phyloP scores from a whole-genome alignment of 2,888 invertebrate genomes.

The Pharmacophagus antenor region DNA sequence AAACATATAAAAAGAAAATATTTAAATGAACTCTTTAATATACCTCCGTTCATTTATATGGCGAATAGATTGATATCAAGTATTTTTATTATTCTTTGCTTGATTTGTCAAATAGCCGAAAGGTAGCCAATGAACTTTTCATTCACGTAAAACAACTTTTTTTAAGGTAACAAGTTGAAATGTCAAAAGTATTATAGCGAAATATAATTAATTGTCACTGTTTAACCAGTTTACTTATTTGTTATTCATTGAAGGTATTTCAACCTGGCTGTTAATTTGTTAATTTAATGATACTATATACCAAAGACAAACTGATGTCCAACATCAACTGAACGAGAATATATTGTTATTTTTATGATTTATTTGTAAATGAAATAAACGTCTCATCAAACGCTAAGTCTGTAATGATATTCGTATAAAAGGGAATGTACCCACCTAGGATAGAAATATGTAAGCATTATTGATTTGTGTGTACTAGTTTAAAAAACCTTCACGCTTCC shows the following conservation, averaged over 20 bases:
- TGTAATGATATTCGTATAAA: background rate
- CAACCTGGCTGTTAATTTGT: slow-evolving; percentile 16
- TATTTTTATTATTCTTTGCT: background rate
- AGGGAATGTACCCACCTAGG: background rate
- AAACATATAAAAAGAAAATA: background rate
- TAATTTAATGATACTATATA: slow-evolving; percentile 25
- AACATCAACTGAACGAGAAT: slow-evolving; percentile 19
- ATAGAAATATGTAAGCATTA: background rate
- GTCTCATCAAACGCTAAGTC: slow-evolving; percentile 7
- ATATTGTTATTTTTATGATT: slow-evolving; percentile 15
- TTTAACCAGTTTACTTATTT: background rate
- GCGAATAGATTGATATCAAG: background rate
- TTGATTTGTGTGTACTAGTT: background rate
- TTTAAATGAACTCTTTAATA: background rate
- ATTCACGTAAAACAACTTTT: background rate
- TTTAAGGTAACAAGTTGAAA: background rate
- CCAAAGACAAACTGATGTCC: slow-evolving; percentile 29
- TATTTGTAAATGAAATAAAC: background rate
- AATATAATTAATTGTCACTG: too few relatives aligned
- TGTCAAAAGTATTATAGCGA: background rate
- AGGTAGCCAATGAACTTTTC: too few relatives aligned
- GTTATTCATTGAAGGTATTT: background rate
- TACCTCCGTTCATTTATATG: background rate
- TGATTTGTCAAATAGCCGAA: background rate
- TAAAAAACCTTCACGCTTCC: background rate